These are phyloP conservation scores for Plestiodon gilberti DNA, from an alignment of 2,113 vertebrate species.

Conservation along the genomic window DNA sequence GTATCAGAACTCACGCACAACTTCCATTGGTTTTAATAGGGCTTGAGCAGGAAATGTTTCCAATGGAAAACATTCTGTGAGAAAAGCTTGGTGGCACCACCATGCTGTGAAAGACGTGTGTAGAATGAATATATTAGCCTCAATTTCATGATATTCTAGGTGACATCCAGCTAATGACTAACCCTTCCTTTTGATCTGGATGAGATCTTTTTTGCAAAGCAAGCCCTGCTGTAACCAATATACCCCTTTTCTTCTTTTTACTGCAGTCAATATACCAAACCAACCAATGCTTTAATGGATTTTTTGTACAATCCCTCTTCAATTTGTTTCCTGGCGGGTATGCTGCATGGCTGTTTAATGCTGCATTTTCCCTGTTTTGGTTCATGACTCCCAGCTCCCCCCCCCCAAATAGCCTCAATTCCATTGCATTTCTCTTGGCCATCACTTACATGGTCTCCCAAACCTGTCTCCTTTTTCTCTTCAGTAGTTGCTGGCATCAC, in stretches of 20 bases:
- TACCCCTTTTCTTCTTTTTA: not conserved
- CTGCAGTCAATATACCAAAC: not conserved
- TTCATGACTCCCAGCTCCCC: not conserved
- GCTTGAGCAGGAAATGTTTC: not conserved
- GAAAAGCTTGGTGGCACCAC: not conserved
- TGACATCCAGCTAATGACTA: fast-evolving
- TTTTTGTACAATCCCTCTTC: not conserved
- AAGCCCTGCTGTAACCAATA: not conserved
- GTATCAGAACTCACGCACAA: not conserved
- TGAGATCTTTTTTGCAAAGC: not conserved
- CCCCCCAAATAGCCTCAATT: not conserved
- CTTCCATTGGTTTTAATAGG: not conserved
- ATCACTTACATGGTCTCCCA: not conserved
- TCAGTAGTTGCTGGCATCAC: not conserved
- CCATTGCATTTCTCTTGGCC: not conserved
- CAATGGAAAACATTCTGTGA: not conserved
- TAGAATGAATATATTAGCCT: not conserved
- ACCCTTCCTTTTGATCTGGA: not conserved
- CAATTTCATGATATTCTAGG: not conserved
- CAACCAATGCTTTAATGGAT: not conserved
- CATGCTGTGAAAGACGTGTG: not conserved
- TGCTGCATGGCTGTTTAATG: constrained; percentile 8
- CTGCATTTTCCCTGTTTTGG: not conserved
- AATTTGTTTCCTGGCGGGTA: constrained; percentile 12
- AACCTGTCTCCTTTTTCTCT: not conserved